A percentile compares a stretch with the other conserved stretches of the same genome.
Conservation (phyloP, 2,797 vertebrate genomes). For the Ctenosaura bakeri region DNA sequence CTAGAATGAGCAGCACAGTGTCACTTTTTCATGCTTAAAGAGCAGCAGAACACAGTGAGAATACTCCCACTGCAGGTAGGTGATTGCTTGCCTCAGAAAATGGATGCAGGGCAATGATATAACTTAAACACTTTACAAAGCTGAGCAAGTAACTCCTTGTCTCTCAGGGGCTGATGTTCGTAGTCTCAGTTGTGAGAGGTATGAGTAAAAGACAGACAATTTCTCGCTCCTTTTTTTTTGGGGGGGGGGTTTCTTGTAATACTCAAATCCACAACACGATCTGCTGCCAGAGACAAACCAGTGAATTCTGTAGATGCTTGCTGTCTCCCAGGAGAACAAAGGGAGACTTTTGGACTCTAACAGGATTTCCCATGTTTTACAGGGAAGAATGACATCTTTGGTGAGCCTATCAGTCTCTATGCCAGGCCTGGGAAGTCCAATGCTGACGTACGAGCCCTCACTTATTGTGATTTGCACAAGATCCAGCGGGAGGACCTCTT, state of each 20-base stretch:
- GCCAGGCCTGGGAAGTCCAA: conserved; percentile 93
- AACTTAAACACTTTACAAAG: not conserved
- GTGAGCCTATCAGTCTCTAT: conserved; percentile 92
- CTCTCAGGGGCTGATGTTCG: not conserved
- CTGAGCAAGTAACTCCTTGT: not conserved
- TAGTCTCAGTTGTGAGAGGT: not conserved
- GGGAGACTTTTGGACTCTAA: conserved; percentile 2
- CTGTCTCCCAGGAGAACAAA: not conserved
- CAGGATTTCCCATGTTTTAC: conserved; percentile 45
- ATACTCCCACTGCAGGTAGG: not conserved
- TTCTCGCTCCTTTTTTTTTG: not conserved
- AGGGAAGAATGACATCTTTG: conserved; percentile 99
- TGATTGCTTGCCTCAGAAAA: not conserved
- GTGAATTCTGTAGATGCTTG: not conserved
- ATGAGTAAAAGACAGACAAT: not conserved
- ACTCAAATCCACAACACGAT: not conserved
- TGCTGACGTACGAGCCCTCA: conserved; percentile 93
- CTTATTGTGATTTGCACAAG: conserved; percentile 98
- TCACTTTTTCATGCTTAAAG: not conserved
- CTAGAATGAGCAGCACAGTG: not conserved
- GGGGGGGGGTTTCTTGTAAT: not conserved
- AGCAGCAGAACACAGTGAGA: not conserved
- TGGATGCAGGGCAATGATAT: not conserved
- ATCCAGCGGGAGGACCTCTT: conserved; percentile 95
- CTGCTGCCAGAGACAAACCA: not conserved